Conservation (phyloP, 2,888 invertebrate species). For the Ischnura elegans region DNA sequence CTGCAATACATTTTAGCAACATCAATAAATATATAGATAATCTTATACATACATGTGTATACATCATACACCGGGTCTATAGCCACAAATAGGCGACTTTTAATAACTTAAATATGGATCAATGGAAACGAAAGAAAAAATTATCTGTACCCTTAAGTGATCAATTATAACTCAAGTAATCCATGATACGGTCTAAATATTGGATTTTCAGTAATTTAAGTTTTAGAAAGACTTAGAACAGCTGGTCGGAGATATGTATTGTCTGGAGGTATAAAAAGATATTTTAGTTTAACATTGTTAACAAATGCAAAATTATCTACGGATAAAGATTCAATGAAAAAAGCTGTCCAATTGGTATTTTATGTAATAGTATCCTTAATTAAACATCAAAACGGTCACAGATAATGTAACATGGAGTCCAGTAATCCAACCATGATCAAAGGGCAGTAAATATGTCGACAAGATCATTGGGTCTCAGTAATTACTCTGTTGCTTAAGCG, state of each 20-base stretch:
- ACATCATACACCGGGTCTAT: constrained; percentile 42
- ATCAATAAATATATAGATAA: constrained; percentile 61
- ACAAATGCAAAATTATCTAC: constrained; percentile 7
- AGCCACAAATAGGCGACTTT: constrained; percentile 33
- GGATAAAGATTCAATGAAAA: constrained; percentile 35
- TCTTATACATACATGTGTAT: constrained; percentile 39
- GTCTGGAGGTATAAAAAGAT: constrained; percentile 44
- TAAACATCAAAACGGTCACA: constrained; percentile 48
- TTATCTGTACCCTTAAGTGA: neutral
- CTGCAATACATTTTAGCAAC: constrained; percentile 65
- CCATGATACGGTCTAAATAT: neutral
- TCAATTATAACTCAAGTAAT: neutral
- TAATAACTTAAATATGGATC: constrained; percentile 29
- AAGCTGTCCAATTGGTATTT: constrained; percentile 39
- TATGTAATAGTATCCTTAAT: constrained; percentile 38
- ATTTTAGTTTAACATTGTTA: constrained; percentile 18
- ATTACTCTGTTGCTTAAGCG: constrained; percentile 23
- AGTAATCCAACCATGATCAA: constrained; percentile 16
- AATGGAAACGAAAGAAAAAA: constrained; percentile 3
- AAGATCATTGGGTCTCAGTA: neutral
- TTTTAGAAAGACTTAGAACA: constrained; percentile 23
- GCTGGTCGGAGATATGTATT: constrained; percentile 52
- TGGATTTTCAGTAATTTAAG: neutral
- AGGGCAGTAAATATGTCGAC: constrained; percentile 16
- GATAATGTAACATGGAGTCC: constrained; percentile 54